Conservation (phyloP, 2,797 vertebrate genomes). For the Tapera naevia region DNA sequence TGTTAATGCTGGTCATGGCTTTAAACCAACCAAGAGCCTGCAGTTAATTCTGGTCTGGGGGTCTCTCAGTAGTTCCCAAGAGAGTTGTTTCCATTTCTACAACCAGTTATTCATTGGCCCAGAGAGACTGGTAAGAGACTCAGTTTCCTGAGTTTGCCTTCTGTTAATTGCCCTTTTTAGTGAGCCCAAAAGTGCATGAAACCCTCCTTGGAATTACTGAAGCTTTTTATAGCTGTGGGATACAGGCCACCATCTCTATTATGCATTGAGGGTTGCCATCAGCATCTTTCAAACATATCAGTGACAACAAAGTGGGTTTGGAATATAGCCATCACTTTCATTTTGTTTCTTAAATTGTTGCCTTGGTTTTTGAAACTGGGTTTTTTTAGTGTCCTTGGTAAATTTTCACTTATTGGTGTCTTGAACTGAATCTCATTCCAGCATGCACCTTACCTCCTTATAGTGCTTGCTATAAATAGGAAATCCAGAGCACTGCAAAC, state of each 20-base stretch:
- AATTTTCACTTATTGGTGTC: neutral
- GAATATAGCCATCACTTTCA: neutral
- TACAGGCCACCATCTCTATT: neutral
- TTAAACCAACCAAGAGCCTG: neutral
- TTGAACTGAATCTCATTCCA: neutral
- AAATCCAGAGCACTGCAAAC: neutral
- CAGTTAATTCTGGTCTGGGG: neutral
- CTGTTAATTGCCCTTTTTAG: neutral
- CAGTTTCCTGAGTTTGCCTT: neutral
- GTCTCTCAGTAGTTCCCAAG: neutral
- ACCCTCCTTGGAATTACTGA: neutral
- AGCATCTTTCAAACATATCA: neutral
- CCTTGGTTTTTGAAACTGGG: neutral
- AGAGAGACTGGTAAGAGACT: neutral
- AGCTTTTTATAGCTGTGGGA: neutral
- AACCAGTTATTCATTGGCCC: neutral
- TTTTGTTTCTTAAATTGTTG: constrained; percentile 7
- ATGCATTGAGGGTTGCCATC: neutral
- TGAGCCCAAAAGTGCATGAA: neutral
- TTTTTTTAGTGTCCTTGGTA: constrained; percentile 1
- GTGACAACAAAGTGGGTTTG: neutral
- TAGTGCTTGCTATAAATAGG: neutral
- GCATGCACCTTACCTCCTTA: neutral
- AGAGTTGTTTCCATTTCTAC: neutral
- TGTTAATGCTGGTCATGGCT: neutral